Evolutionary conservation across 2,888 invertebrate genomes (phyloP), one percentile per base, ranked within the genome.

Genomic region (Drosophila bunnanda): DNA sequence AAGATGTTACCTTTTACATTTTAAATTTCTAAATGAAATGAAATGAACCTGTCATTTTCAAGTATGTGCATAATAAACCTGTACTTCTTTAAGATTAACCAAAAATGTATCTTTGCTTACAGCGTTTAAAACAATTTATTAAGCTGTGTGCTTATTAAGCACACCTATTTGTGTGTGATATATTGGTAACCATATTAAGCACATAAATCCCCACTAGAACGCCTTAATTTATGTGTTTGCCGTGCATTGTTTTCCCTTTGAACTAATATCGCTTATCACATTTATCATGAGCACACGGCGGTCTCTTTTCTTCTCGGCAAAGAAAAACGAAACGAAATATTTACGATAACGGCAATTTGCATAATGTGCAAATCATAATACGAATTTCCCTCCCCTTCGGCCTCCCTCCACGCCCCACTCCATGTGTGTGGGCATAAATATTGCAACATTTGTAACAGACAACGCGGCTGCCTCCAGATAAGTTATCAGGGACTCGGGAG

Each of bases 361-460:
- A 85, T 85, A 85, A 85, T 85, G 89, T 89, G 84, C 87, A 89
- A 85, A 85, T 85, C 82, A 85, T 85, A 85, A 85, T 82, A 82
- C 88, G 82, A 79, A 73, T 77, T 87, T 80, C 84, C 88, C 30
- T 36, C 44, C 52, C 43, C 43, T 32, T n/a, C n/a, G n/a, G n/a
- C n/a, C n/a, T n/a, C n/a, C n/a, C n/a, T n/a, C n/a, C 52, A n/a
- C 1, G 2, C 25, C 28, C 48, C 56, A 22, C n/a, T 52, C 30
- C 22, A 34, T 57, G 50, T 74, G 58, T 74, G 67, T 77, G 86
- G 71, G 82, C 89, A 87, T 85, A 85, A 85, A 85, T 85, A 85
- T 85, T 81, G 84, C 84, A 85, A 81, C 84, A 85, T 87, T 85
- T 89, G 84, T 76, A 75, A 77, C 81, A 84, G 84, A 84, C 84